A percentile compares a stretch with the other conserved stretches of the same genome.
Evolutionary conservation across 2,888 invertebrate species (phyloP).

Genomic region (Nomada ruficornis): DNA sequence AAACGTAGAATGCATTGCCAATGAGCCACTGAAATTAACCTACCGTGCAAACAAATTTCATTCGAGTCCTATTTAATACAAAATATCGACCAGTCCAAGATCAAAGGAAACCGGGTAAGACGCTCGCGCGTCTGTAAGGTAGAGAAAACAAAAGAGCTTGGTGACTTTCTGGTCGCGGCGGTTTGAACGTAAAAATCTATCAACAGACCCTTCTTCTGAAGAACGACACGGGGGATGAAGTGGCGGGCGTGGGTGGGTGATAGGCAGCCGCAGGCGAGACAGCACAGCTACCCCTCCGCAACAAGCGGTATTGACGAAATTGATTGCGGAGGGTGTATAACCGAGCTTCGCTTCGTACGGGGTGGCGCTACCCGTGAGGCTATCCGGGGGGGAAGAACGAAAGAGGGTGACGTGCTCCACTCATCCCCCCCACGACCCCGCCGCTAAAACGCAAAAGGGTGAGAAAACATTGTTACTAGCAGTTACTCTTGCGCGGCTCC

Average conservation of each 20-base stretch:
- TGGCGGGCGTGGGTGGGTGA: constrained; percentile 63
- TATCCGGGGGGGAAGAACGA: constrained; percentile 34
- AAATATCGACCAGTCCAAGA: background rate
- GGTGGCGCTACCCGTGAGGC: constrained; percentile 57
- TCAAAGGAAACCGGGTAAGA: constrained; percentile 11
- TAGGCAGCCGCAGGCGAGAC: constrained; percentile 79
- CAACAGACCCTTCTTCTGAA: constrained; percentile 71
- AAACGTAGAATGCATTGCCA: background rate
- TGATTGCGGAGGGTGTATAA: constrained; percentile 80
- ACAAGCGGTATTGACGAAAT: constrained; percentile 83
- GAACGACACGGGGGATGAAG: constrained; percentile 65
- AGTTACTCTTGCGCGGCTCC: constrained; percentile 77
- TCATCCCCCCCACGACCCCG: constrained; percentile 17
- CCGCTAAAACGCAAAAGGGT: constrained; percentile 79
- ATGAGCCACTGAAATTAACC: background rate
- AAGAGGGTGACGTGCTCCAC: constrained; percentile 45
- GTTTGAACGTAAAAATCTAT: constrained; percentile 77
- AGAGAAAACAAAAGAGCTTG: constrained; percentile 62
- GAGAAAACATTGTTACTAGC: constrained; percentile 82
- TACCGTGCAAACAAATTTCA: background rate
- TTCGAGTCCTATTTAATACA: background rate
- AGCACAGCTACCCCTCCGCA: constrained; percentile 76
- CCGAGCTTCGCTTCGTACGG: constrained; percentile 68
- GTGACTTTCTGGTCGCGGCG: constrained; percentile 68
- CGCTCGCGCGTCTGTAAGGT: background rate